Evolutionary conservation across 2,113 vertebrate species (phyloP).

Genomic region (Bubalus kerabau): DNA sequence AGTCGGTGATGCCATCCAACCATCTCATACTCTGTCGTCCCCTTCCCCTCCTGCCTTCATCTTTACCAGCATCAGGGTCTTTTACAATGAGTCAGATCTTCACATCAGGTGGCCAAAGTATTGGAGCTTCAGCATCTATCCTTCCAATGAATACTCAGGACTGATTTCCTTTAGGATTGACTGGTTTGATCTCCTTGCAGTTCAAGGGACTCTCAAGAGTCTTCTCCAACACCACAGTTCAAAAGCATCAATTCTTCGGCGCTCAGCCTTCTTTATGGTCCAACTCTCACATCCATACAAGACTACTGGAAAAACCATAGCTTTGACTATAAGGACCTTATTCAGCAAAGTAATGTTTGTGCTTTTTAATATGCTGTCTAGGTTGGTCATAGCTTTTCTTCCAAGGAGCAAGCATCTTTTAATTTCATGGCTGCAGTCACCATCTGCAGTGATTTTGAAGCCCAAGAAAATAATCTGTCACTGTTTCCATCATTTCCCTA

Average conservation of each 20-base stretch:
- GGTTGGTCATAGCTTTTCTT: background rate
- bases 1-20: background rate
- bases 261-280: background rate
- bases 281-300: background rate
- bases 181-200: background rate
- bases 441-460: background rate
- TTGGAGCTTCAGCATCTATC: background rate
- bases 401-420: accelerated
- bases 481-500: background rate
- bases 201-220: background rate
- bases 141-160: background rate
- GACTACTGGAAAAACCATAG: background rate
- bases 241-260: background rate
- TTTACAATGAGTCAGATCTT: background rate
- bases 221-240: background rate
- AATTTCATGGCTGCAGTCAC: background rate
- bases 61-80: background rate
- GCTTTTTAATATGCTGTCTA: background rate
- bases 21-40: background rate
- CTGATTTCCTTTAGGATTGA: background rate
- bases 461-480: background rate
- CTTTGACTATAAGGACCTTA: background rate
- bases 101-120: background rate
- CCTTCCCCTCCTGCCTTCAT: background rate
- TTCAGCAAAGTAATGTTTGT: background rate